These are phyloP conservation scores for Drosophila melanosoma DNA, from an alignment of 2,888 invertebrate genomes.

Conservation along the genomic window DNA sequence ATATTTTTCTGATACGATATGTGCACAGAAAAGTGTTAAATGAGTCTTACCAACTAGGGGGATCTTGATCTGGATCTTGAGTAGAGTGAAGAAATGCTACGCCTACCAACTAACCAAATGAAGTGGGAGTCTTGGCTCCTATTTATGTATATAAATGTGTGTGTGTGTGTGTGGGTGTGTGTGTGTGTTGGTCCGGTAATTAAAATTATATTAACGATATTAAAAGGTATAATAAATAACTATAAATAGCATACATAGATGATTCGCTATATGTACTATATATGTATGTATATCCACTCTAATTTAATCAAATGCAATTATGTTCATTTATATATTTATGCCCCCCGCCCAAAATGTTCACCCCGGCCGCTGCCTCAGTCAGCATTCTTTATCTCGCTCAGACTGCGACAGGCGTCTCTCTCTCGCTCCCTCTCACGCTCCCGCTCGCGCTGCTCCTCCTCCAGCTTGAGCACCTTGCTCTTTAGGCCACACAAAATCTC, in stretches of 20 bases:
- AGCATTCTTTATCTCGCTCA: conserved; percentile 80
- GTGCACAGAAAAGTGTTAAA: conserved; percentile 33
- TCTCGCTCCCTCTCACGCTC: conserved; percentile 65
- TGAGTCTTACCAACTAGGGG: conserved; percentile 59
- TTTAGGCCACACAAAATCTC: conserved; percentile 82
- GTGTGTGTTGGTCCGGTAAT: conserved; percentile 30
- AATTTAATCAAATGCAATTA: conserved; percentile 72
- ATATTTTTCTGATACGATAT: conserved; percentile 19
- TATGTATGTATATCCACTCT: conserved; percentile 35
- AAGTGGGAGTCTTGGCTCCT: conserved; percentile 11
- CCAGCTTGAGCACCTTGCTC: conserved; percentile 82
- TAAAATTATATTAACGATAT: conserved; percentile 76
- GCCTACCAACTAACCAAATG: conserved; percentile 69
- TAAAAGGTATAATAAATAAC: conserved; percentile 76
- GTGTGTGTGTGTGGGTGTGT: conserved; percentile 3
- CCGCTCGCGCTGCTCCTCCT: conserved; percentile 73
- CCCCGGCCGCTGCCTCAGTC: conserved; percentile 59
- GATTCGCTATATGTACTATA: conserved; percentile 46
- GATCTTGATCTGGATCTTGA: conserved; percentile 32
- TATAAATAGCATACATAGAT: conserved; percentile 72
- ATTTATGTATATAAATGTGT: background rate
- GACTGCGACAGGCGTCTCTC: conserved; percentile 68
- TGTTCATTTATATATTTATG: conserved; percentile 42
- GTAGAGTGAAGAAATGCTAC: conserved; percentile 48
- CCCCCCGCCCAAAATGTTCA: conserved; percentile 39